Evolutionary conservation across 1,140 invertebrate species (phyloP), one percentile per base, ranked within the genome.

Genomic region (Lamellibrachia luymesi): DNA sequence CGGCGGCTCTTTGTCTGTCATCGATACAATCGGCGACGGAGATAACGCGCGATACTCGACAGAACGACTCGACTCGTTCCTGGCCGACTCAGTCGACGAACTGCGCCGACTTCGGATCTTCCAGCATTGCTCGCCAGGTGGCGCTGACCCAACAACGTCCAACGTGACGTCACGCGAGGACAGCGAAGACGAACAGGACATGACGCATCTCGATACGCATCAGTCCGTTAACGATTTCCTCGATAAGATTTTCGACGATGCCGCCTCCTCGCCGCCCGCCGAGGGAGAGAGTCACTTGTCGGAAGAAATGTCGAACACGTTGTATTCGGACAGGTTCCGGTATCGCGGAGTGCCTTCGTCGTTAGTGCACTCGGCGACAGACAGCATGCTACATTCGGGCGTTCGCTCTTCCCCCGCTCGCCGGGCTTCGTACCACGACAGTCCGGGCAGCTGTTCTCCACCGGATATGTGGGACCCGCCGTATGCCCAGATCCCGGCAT

Each of bases 31-130:
- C 64, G 64, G 64, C 64, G 64, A 80, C 64, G 25, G 64, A 80
- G 64, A 80, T 2, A 80, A 22, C 64, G 64, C 13, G 64, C 64
- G 64, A 10, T 91, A 50, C 90, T 49, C 38, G 49, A 49, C 38
- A n/a, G 49, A 91, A 25, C 90, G 90, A 4, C 90, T 91, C 10
- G 27, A 91, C 25, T 49, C 90, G 7, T 91, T 91, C 90, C 90
- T 91, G 17, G 90, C 90, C 27, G 90, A 91, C 90, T 91, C 90
- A 10, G 50, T 91, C 90, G 90, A 91, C 90, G 90, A 91, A 51
- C 50, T 91, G 4, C 90, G 90, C 38, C 38, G 90, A 51, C 64
- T 80, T 8, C 90, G 90, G 10, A 49, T 50, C 10, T 50, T 49
- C 17, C 90, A 51, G 22, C 90, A 91, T n/a, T 51, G 49, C 4